A percentile compares a stretch with the other conserved stretches of the same genome.
These are phyloP conservation scores for Solea senegalensis DNA, from an alignment of 2,113 vertebrate species.

Conservation along the genomic window DNA sequence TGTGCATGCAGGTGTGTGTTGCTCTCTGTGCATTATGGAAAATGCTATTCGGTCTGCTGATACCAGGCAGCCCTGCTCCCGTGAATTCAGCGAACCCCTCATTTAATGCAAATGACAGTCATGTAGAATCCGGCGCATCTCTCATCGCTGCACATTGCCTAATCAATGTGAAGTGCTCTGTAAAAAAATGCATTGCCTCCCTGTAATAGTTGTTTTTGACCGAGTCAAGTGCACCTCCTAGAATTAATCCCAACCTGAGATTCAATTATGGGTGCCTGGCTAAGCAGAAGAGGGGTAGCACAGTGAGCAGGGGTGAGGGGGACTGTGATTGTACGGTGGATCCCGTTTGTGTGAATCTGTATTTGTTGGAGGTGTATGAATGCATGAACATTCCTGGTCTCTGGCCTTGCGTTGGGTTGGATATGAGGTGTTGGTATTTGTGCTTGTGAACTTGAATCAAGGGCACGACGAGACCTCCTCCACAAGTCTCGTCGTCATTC, in stretches of 20 bases:
- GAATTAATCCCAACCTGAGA: conserved; percentile 99
- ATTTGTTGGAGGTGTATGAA: conserved; percentile 55
- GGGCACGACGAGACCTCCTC: conserved; percentile 36
- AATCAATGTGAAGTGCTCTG: conserved; percentile 99
- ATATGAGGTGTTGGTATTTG: conserved; percentile 27
- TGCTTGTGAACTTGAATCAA: conserved; percentile 29
- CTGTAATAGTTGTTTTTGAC: conserved; percentile 99
- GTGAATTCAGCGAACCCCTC: conserved; percentile 88
- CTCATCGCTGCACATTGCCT: conserved; percentile 96
- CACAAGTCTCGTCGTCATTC: conserved; percentile 51
- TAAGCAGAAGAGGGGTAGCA: conserved; percentile 77
- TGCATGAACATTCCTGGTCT: conserved; percentile 52
- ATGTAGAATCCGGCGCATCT: conserved; percentile 94
- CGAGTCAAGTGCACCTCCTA: conserved; percentile 99
- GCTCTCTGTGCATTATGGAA: conserved; percentile 53
- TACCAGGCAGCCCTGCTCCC: conserved; percentile 79
- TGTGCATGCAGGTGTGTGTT: conserved; percentile 37
- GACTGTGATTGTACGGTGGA: conserved; percentile 43
- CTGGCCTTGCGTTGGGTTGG: conserved; percentile 36
- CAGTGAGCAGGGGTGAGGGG: conserved; percentile 47
- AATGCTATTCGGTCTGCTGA: conserved; percentile 61
- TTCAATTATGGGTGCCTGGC: conserved; percentile 95
- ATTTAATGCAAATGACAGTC: conserved; percentile 99
- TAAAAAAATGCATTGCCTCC: conserved; percentile 98
- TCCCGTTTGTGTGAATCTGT: conserved; percentile 44